Conservation (phyloP, 2,797 vertebrate genomes). For the Eulemur mongoz region DNA sequence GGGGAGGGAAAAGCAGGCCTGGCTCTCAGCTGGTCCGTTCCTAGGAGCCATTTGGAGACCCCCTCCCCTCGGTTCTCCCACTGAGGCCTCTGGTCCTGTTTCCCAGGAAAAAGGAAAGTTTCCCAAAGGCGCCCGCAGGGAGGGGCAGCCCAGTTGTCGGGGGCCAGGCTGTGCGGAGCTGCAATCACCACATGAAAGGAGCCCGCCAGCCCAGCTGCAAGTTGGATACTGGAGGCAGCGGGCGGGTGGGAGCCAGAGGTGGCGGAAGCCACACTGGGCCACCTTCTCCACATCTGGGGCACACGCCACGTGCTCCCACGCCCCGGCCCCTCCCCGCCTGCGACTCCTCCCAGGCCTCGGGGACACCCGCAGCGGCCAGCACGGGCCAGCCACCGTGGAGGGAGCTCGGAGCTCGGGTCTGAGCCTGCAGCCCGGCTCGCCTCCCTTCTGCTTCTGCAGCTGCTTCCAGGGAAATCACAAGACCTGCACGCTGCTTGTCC, state of each 20-base stretch:
- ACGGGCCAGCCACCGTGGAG: no score
- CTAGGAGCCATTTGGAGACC: not conserved
- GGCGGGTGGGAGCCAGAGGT: not conserved
- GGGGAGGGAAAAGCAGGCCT: not conserved
- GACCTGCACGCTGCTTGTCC: rapidly evolving
- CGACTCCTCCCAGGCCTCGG: not conserved
- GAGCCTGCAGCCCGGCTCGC: no score
- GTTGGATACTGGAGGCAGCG: not conserved
- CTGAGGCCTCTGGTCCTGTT: rapidly evolving
- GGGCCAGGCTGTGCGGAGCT: rapidly evolving
- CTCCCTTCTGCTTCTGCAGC: not conserved
- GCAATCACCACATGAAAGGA: rapidly evolving
- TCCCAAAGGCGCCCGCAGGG: rapidly evolving
- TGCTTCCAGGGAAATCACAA: not conserved
- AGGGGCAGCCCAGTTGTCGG: not conserved
- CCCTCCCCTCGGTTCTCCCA: rapidly evolving
- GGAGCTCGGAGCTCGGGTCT: no score
- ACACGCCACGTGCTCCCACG: not conserved
- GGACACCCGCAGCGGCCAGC: not conserved
- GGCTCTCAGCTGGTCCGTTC: not conserved
- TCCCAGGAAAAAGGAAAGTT: not conserved
- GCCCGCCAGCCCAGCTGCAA: no score
- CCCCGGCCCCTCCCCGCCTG: rapidly evolving
- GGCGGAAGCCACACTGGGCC: not conserved
- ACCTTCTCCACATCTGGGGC: not conserved